Evolutionary conservation across 1,140 invertebrate species (phyloP).

Genomic region (Sarcophaga bullata): DNA sequence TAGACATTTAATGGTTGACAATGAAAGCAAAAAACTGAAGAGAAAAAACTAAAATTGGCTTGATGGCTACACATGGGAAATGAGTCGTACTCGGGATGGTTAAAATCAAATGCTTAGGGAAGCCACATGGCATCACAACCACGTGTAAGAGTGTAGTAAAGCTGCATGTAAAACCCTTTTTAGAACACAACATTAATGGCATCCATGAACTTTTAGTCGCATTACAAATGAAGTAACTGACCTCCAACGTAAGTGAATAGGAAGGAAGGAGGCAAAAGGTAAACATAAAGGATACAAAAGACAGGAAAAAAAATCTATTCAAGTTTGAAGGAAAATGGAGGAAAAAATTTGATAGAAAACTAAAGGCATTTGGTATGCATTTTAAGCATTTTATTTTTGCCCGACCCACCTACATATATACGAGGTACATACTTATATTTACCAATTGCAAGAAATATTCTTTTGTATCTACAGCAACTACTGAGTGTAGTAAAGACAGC

Average conservation of each 20-base stretch:
- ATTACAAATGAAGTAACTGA: constrained; percentile 27
- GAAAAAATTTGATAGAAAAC: no score
- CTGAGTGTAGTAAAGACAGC: constrained; percentile 16
- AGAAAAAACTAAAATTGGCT: constrained; percentile 11
- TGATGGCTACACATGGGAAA: neutral
- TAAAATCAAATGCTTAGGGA: constrained; percentile 18
- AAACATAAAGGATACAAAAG: neutral
- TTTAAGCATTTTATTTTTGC: no score
- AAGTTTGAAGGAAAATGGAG: no score
- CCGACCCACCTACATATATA: no score
- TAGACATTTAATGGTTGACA: neutral
- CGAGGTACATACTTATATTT: neutral
- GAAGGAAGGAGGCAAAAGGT: neutral
- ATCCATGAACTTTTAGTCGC: constrained; percentile 26
- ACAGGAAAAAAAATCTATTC: neutral
- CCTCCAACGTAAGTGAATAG: constrained; percentile 1
- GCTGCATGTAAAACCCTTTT: constrained; percentile 36
- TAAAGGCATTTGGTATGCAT: neutral
- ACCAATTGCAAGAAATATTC: neutral
- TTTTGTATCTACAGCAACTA: neutral
- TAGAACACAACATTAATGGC: constrained; percentile 38
- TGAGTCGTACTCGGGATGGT: neutral
- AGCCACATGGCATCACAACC: constrained; percentile 28
- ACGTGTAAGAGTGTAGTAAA: constrained; percentile 30
- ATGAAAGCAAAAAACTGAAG: neutral